These are phyloP conservation scores for Coreoperca whiteheadi DNA, from an alignment of 2,113 vertebrate species.

Conservation along the genomic window DNA sequence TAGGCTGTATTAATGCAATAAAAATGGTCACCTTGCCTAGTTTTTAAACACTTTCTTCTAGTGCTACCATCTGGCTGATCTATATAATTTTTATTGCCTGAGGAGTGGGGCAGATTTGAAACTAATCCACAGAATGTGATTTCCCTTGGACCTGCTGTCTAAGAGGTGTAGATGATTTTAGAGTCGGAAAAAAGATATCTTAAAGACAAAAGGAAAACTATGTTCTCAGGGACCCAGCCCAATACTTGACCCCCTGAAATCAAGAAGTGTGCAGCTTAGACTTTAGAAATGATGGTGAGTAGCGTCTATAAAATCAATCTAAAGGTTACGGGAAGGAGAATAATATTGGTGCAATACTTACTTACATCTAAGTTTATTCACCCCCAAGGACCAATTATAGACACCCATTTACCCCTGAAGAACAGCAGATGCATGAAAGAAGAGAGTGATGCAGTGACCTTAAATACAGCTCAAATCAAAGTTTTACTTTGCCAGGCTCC, in stretches of 20 bases:
- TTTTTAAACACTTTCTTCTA: conserved; percentile 19
- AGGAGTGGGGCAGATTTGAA: conserved; percentile 56
- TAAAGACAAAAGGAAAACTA: conserved; percentile 42
- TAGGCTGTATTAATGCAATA: conserved; percentile 24
- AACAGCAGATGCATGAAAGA: conserved; percentile 8
- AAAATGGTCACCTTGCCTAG: conserved; percentile 52
- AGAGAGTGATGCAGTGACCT: conserved; percentile 18
- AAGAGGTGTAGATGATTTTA: conserved; percentile 52
- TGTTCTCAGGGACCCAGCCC: conserved; percentile 10
- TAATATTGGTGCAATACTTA: conserved; percentile 9
- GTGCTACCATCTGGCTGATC: conserved; percentile 52
- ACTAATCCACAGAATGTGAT: conserved; percentile 68
- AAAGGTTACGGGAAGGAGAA: not conserved
- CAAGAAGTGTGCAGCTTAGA: conserved; percentile 19
- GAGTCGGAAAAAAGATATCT: conserved; percentile 26
- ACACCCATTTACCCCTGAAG: conserved; percentile 1
- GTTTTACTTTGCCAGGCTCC: conserved; percentile 17
- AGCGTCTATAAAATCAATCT: not conserved
- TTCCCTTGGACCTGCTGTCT: conserved; percentile 68
- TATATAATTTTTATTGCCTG: conserved; percentile 61
- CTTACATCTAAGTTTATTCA: conserved; percentile 2
- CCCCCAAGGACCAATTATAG: conserved; percentile 23
- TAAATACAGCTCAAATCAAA: conserved; percentile 35
- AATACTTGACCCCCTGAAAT: conserved; percentile 37
- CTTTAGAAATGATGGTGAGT: not conserved